A percentile compares a stretch with the other conserved stretches of the same genome.
Conservation (phyloP, 2,797 vertebrate genomes). For the Merluccius polli region DNA sequence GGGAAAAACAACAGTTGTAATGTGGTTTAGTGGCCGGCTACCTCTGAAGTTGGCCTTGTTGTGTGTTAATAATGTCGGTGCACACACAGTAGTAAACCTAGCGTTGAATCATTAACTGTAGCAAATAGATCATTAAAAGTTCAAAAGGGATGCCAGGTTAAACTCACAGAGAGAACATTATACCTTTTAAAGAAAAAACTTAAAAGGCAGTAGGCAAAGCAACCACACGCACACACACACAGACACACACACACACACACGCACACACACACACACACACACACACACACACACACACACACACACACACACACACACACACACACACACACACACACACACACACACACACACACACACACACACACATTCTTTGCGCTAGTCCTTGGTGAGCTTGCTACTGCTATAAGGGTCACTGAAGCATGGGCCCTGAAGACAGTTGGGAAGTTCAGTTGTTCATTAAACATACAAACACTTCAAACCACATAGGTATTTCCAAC, state of each 20-base stretch:
- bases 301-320: slow-evolving; percentile 65
- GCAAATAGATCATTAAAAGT: slow-evolving; percentile 81
- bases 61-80: slow-evolving; percentile 65
- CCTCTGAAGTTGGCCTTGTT: slow-evolving; percentile 39
- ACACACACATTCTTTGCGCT: slow-evolving; percentile 53
- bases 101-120: slow-evolving; percentile 79
- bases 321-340: slow-evolving; percentile 63
- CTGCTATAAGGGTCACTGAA: slow-evolving; percentile 52
- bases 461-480: slow-evolving; percentile 70
- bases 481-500: slow-evolving; percentile 16
- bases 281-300: slow-evolving; percentile 60
- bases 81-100: slow-evolving; percentile 67
- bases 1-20: not conserved
- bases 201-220: slow-evolving; percentile 69
- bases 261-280: slow-evolving; percentile 59
- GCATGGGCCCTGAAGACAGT: slow-evolving; percentile 12
- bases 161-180: slow-evolving; percentile 75
- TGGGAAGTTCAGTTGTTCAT: slow-evolving; percentile 48
- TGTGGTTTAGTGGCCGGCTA: not conserved
- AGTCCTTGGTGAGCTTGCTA: slow-evolving; percentile 57
- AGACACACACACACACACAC: slow-evolving; percentile 60
- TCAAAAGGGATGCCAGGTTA: slow-evolving; percentile 78
- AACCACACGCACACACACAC: slow-evolving; percentile 60
- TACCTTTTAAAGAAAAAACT: slow-evolving; percentile 71
- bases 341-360: slow-evolving; percentile 60